Base-by-base conservation (phyloP, 1,140 invertebrate species). In the Heliconius himera region DNA sequence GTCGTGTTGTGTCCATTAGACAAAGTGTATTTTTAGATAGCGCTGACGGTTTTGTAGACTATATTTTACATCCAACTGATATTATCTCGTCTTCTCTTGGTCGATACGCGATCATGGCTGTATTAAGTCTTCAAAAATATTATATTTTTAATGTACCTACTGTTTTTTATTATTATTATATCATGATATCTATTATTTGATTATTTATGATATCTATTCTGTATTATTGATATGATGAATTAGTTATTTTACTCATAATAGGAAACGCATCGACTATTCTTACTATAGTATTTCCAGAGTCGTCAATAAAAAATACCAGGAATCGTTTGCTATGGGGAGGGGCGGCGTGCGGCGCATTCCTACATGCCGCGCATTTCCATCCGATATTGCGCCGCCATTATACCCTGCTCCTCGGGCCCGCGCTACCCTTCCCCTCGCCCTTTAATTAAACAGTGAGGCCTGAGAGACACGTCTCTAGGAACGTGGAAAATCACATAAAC, bases 271-370 rank as follows among this genome's bases (percentile, higher is more conserved):
- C 77, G 81, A 84, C 87, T 88, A 88, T 90, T 90, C 84, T 77
- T 86, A 89, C 89, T 89, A 84, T 87, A 90, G 90, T 83, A 90
- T 90, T 91, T 91, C 86, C 80, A 89, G 86, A 93, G 91, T 92
- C 92, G 91, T 93, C 93, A 90, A 94, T 94, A 94, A 94, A 94
- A 94, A 94, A 94, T 93, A 90, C 92, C 93, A 92, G 87, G 91
- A 91, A 94, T 94, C 88, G 90, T 90, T 93, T 87, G 87, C 90
- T 87, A 91, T n/a, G n/a, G n/a, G n/a, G n/a, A n/a, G n/a, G n/a
- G n/a, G n/a, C n/a, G n/a, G n/a, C n/a, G n/a, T n/a, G 90, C 88
- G 91, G 91, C 92, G 89, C 91, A 93, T 94, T 94, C 93, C 93
- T 90, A 93, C 92, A 93, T 94, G 91, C 93, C 93, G 90, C 90